Evolutionary conservation across 2,888 invertebrate species (phyloP).

Genomic region (Oscheius sp.): DNA sequence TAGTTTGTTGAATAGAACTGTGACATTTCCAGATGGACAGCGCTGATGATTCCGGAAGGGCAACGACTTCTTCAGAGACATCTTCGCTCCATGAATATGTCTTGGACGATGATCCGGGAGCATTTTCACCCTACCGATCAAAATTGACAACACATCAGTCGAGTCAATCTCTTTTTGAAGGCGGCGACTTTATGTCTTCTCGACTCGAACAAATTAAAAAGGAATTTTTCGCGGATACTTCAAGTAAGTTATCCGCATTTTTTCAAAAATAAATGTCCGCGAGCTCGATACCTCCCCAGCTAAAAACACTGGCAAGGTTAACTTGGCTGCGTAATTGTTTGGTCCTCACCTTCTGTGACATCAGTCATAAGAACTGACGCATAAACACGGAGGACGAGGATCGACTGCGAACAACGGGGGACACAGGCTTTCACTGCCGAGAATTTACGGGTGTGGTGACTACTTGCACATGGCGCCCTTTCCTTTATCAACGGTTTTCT

Average conservation of each 20-base stretch:
- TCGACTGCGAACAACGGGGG: neutral
- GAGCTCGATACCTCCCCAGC: conserved; percentile 9
- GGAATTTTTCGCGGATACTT: conserved; percentile 42
- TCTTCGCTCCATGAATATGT: conserved; percentile 40
- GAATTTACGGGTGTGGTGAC: conserved; percentile 20
- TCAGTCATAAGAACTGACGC: neutral
- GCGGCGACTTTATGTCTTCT: conserved; percentile 42
- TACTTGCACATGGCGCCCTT: neutral
- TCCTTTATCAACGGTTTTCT: neutral
- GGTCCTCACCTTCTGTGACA: conserved; percentile 21
- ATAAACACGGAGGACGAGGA: conserved; percentile 24
- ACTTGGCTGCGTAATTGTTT: conserved; percentile 1
- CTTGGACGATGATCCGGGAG: conserved; percentile 41
- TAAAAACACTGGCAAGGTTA: neutral
- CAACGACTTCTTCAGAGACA: conserved; percentile 41
- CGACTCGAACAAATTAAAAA: conserved; percentile 46
- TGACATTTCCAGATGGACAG: conserved; percentile 42
- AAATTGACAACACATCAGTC: conserved; percentile 40
- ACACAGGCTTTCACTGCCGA: neutral
- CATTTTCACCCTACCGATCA: conserved; percentile 50
- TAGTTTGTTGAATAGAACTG: conserved; percentile 2
- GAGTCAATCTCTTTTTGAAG: conserved; percentile 49
- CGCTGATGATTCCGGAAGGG: conserved; percentile 45
- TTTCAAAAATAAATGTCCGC: conserved; percentile 6
- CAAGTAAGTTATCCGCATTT: conserved; percentile 38